Evolutionary conservation across 2,113 vertebrate species (phyloP).

Genomic region (Sardina pilchardus): DNA sequence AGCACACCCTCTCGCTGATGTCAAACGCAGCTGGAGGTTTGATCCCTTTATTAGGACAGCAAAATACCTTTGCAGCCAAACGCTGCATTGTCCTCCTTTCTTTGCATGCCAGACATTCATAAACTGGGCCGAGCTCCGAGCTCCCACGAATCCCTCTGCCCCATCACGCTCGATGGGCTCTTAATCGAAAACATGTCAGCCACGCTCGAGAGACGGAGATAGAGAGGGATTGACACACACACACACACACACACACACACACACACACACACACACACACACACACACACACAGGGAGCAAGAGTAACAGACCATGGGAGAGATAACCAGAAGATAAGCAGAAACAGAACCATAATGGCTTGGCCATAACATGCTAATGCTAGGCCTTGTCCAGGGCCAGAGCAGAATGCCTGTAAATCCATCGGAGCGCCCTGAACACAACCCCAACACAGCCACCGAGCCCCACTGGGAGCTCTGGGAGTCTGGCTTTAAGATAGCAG

Average conservation of each 20-base stretch:
- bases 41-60: conserved; percentile 39
- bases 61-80: conserved; percentile 29
- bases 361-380: background rate
- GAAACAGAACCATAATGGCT: conserved; percentile 1
- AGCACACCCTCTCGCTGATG: conserved; percentile 19
- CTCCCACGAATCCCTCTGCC: conserved; percentile 24
- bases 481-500: background rate
- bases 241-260: background rate
- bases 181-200: conserved; percentile 42
- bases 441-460: background rate
- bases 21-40: conserved; percentile 38
- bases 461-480: background rate
- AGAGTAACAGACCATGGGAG: background rate
- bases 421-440: background rate
- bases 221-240: background rate
- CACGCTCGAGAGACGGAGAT: background rate
- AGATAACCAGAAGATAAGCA: background rate
- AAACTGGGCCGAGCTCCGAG: conserved; percentile 29
- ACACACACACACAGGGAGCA: too few relatives aligned
- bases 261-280: background rate
- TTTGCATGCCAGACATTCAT: conserved; percentile 26
- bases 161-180: conserved; percentile 32
- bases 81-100: conserved; percentile 26
- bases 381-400: background rate
- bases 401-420: background rate